A percentile compares a stretch with the other conserved stretches of the same genome.
These are phyloP conservation scores for Gallinago jamesoni DNA, from an alignment of 2,113 vertebrate genomes.

Conservation along the genomic window DNA sequence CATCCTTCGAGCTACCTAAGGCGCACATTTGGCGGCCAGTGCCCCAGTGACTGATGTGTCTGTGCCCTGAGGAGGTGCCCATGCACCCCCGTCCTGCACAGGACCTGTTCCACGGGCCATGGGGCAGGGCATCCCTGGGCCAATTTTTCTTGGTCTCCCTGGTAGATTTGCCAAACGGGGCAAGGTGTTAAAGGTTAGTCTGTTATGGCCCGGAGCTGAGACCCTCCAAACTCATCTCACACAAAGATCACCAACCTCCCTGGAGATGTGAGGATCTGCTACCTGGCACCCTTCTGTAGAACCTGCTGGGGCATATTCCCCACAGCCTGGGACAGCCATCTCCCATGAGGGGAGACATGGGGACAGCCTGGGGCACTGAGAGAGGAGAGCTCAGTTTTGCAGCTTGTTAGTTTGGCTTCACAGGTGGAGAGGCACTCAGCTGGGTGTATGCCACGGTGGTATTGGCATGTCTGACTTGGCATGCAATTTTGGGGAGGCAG, in stretches of 20 bases:
- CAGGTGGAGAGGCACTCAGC: neutral
- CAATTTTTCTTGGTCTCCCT: neutral
- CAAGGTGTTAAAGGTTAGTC: neutral
- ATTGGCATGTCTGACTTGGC: neutral
- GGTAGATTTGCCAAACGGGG: neutral
- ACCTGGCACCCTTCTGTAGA: neutral
- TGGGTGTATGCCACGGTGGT: accelerated
- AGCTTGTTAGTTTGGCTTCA: neutral
- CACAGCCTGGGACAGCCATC: too few species aligned
- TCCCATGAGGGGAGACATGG: neutral
- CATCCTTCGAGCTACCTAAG: neutral
- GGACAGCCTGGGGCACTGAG: neutral
- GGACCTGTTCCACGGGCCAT: accelerated
- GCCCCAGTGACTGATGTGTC: accelerated
- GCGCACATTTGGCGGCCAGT: accelerated
- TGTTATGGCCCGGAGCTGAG: neutral
- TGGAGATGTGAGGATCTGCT: neutral
- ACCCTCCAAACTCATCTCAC: neutral
- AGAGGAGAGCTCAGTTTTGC: neutral
- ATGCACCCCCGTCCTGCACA: neutral
- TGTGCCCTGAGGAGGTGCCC: neutral
- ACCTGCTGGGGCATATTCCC: neutral
- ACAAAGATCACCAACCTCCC: neutral
- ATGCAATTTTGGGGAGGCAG: neutral
- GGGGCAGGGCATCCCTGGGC: neutral